Base-by-base conservation (phyloP, 2,797 vertebrate genomes). In the Semaprochilodus insignis region DNA sequence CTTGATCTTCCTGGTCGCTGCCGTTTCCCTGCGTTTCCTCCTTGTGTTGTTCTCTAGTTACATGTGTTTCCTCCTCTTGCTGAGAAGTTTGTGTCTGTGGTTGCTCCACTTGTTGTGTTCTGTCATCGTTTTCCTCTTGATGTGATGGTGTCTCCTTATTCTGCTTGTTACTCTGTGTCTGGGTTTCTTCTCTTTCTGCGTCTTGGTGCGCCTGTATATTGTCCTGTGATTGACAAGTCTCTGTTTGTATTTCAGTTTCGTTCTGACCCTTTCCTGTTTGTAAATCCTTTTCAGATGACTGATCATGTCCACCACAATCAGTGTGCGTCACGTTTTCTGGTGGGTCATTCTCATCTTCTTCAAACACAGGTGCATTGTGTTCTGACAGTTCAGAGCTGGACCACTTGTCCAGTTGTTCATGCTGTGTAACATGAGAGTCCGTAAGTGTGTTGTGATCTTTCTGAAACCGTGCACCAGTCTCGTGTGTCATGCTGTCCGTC, bases 341-440 rank as follows among this genome's bases (percentile, higher is more conserved):
- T 19, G 52, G 16, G 19, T 17, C 8, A 15, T 80, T 74, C 34
- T 77, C 74, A 34, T 77, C 74, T 66, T 81, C 78, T 55, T 81
- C 89, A 81, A 70, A 86, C 52, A 0, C 85, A 6, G 4, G 80
- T 73, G 2, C 11, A 48, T 62, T 54, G 4, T 27, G 36, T 16
- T 85, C 89, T 62, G 82, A 88, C 16, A 21, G 17, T 25, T 65
- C 67, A 2, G 63, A 63, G 63, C 59, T n/a, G 13, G 13, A 48
- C 44, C 44, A 16, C 21, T 16, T 34, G 62, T 54, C 25, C 16
- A 88, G 52, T 63, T 88, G 83, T 10, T n/a, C 15, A 7, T 8
- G 3, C n/a, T 16, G 23, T 7, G 36, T 25, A 5, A 25, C 4
- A n/a, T 13, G 8, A 15, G 36, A 74, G 36, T 82, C 66, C 8